Evolutionary conservation across 2,797 vertebrate genomes (phyloP), one percentile per base, ranked within the genome.

Genomic region (Bovichtus diacanthus): DNA sequence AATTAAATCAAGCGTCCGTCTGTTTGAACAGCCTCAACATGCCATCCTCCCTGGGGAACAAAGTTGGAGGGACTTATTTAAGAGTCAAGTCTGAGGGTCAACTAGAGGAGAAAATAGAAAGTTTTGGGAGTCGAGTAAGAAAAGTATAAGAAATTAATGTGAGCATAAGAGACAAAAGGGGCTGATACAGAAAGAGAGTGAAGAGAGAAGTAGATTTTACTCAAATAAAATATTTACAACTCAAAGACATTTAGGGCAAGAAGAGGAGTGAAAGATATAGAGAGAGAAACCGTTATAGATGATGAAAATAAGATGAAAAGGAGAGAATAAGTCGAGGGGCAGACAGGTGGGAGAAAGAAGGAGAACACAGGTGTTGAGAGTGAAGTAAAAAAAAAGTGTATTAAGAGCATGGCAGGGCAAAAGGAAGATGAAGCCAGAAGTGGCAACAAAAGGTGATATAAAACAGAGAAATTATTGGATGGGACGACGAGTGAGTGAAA

Each of bases 211-310:
- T 68, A 23, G 23, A 66, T 66, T 59, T 70, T 59, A 58, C 39
- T 70, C 0, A 51, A 69, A 80, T 84, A 19, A 78, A 82, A 81
- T 84, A 80, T 87, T 83, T 71, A 84, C 71, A 78, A 25, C 16
- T 67, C 7, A 36, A n/a, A 71, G 59, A 69, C 62, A 56, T 77
- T 39, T 27, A 15, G 13, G 50, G 18, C 6, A 55, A 49, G 61
- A 43, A 61, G 15, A 43, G 2, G n/a, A 49, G 39, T 13, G 27
- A 13, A 9, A n/a, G 36, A 58, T 47, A 69, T 9, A n/a, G n/a
- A 61, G 51, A 29, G 15, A 47, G 34, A 38, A 47, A 44, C 68
- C 60, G 21, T 34, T 56, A 72, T 38, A 71, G 36, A 39, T 39
- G 54, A 84, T 77, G 34, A 71, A 80, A 84, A 72, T 66, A 3